Evolutionary conservation across 2,888 invertebrate genomes (phyloP).

Genomic region (Scaptomyza tumidula): DNA sequence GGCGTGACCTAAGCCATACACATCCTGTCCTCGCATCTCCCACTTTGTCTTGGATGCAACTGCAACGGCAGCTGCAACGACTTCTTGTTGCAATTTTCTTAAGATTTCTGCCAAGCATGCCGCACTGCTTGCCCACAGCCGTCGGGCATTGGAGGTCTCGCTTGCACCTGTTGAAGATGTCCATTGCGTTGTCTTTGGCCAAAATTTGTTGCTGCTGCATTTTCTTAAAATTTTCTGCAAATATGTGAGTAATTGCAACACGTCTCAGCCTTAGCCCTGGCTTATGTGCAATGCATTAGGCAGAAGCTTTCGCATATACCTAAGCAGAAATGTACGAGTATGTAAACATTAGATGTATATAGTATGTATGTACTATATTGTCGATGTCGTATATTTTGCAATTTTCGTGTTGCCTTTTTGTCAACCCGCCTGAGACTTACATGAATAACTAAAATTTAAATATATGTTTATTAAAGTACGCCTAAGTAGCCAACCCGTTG

Average conservation of each 20-base stretch:
- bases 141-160: constrained; percentile 44
- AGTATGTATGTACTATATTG: constrained; percentile 28
- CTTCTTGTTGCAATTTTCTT: constrained; percentile 76
- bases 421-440: constrained; percentile 69
- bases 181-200: constrained; percentile 62
- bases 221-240: constrained; percentile 80
- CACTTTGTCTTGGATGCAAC: constrained; percentile 15
- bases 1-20: constrained; percentile 22
- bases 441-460: constrained; percentile 81
- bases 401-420: constrained; percentile 61
- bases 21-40: not conserved
- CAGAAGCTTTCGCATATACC: constrained; percentile 12
- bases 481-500: constrained; percentile 58
- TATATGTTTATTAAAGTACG: constrained; percentile 75
- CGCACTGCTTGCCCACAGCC: constrained; percentile 37
- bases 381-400: constrained; percentile 54
- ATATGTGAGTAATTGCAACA: constrained; percentile 77
- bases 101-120: constrained; percentile 56
- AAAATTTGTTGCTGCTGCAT: constrained; percentile 78
- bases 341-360: not conserved
- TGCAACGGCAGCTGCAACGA: constrained; percentile 52
- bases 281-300: constrained; percentile 51
- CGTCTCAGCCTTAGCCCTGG: constrained; percentile 29
- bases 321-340: constrained; percentile 9
- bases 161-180: constrained; percentile 40